These are phyloP conservation scores for Atta cephalotes DNA, from an alignment of 1,140 invertebrate genomes.

Conservation along the genomic window DNA sequence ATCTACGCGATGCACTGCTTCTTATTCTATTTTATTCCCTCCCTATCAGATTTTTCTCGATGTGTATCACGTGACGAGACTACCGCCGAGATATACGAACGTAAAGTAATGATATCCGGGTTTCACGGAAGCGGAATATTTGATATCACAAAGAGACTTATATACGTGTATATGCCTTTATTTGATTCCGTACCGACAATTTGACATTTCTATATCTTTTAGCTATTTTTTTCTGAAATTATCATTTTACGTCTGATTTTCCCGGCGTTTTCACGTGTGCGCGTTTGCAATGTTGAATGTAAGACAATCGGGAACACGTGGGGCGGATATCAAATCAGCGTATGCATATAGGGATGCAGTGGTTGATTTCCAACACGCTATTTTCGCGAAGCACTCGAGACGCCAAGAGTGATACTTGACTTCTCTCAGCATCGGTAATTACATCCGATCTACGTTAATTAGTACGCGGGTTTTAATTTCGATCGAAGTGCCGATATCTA, in stretches of 20 bases:
- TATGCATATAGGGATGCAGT: slow-evolving; percentile 4
- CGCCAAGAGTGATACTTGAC: slow-evolving; percentile 59
- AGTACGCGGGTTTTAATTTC: slow-evolving; percentile 67
- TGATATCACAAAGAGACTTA: background rate
- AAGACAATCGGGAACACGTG: background rate
- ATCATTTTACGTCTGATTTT: background rate
- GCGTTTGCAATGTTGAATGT: background rate
- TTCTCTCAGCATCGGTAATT: slow-evolving; percentile 65
- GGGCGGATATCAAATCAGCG: background rate
- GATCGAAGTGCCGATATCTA: slow-evolving; percentile 20
- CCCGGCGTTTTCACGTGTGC: background rate
- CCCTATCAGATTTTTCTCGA: slow-evolving; percentile 40
- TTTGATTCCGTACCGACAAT: slow-evolving; percentile 4
- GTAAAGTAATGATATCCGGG: slow-evolving; percentile 11
- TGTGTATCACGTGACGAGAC: slow-evolving; percentile 35
- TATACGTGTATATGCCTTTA: background rate
- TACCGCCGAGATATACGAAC: background rate
- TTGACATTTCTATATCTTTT: slow-evolving; percentile 6
- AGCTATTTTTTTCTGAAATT: slow-evolving; percentile 9
- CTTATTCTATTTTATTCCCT: slow-evolving; percentile 45
- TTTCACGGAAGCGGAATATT: slow-evolving; percentile 28
- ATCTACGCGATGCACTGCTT: slow-evolving; percentile 17
- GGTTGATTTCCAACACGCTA: slow-evolving; percentile 23
- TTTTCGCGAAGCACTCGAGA: slow-evolving; percentile 64
- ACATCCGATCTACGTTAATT: slow-evolving; percentile 71